Percentiles rank a stretch among this genome's conserved stretches.
Evolutionary conservation across 2,113 vertebrate genomes (phyloP).

Genomic region (Pantherophis guttatus): DNA sequence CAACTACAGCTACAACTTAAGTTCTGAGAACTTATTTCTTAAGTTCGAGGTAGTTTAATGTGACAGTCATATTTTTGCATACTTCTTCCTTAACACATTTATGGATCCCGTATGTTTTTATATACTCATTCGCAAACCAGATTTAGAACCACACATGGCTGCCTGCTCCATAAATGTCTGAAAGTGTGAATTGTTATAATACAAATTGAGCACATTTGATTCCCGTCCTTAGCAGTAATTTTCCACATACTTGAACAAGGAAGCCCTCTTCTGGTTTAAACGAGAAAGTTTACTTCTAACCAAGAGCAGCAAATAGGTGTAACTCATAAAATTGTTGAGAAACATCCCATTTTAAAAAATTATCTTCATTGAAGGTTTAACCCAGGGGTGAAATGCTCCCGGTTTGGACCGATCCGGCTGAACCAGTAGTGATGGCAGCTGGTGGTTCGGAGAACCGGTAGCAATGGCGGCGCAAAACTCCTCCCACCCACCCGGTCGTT

Average conservation of each 20-base stretch:
- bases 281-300: neutral
- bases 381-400: too few species aligned
- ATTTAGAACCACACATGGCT: neutral
- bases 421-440: too few species aligned
- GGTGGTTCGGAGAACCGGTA: too few species aligned
- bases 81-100: neutral
- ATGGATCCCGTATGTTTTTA: neutral
- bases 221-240: neutral
- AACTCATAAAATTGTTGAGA: too few species aligned
- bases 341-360: neutral
- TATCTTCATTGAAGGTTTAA: neutral
- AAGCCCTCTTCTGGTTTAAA: neutral
- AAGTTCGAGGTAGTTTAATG: neutral
- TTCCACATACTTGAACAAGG: neutral
- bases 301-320: neutral
- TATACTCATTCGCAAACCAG: neutral
- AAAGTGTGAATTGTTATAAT: neutral
- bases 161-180: neutral
- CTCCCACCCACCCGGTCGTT: too few species aligned
- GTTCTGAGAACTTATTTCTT: neutral
- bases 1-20: neutral
- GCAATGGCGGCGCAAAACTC: too few species aligned
- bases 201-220: neutral
- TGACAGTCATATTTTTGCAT: neutral
- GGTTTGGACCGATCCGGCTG: too few species aligned